Conservation (phyloP, 1,140 invertebrate genomes). For the Asbolus verrucosus region DNA sequence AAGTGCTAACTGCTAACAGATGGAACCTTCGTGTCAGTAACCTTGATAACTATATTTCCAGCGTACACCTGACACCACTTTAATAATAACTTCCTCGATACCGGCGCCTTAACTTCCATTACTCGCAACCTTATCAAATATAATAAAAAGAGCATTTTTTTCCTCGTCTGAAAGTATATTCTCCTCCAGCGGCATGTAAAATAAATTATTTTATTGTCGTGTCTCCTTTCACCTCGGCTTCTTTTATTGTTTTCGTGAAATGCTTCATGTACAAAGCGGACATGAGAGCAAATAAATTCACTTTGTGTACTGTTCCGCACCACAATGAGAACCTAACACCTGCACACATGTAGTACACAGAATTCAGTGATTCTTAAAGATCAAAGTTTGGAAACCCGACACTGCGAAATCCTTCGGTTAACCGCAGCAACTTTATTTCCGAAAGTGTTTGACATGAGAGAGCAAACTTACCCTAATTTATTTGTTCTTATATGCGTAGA, state of each 20-base stretch:
- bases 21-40: too few species aligned
- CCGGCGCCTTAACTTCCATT: too few species aligned
- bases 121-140: too few species aligned
- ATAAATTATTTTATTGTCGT: background rate
- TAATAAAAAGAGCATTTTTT: too few species aligned
- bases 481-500: constrained; percentile 4
- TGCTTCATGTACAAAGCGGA: background rate
- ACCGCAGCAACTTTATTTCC: background rate
- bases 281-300: constrained; percentile 8
- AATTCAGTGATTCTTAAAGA: constrained; percentile 5
- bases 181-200: too few species aligned
- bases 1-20: too few species aligned
- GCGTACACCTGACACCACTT: too few species aligned
- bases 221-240: constrained; percentile 10
- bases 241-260: background rate
- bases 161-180: too few species aligned
- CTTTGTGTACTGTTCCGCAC: background rate
- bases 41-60: too few species aligned
- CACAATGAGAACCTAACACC: background rate
- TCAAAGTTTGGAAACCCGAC: constrained; percentile 15
- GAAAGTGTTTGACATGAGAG: background rate
- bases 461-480: background rate
- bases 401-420: constrained; percentile 6
- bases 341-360: background rate
- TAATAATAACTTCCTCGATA: too few species aligned